These are phyloP conservation scores for Malurus elegans DNA, from an alignment of 2,113 vertebrate species.

Conservation along the genomic window DNA sequence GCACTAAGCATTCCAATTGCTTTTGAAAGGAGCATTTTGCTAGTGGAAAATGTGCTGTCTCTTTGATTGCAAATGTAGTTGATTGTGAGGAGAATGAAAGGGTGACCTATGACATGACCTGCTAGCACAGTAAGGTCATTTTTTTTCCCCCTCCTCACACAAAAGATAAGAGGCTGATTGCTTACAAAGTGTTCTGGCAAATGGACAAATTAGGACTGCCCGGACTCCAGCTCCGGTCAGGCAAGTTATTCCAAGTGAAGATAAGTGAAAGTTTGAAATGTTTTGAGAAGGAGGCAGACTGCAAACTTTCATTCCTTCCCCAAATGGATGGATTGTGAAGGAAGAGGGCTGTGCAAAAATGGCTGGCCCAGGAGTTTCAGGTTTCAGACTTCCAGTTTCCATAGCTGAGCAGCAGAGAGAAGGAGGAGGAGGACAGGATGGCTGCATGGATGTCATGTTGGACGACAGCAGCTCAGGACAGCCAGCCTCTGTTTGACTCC, in stretches of 20 bases:
- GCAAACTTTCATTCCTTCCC: not conserved
- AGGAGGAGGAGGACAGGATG: not conserved
- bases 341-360: not conserved
- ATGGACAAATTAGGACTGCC: slow-evolving; percentile 68
- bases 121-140: slow-evolving; percentile 51
- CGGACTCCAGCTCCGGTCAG: not conserved
- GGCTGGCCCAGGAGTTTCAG: not conserved
- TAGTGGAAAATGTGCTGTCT: slow-evolving; percentile 58
- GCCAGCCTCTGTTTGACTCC: not conserved
- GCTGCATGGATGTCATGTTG: fast-evolving
- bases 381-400: not conserved
- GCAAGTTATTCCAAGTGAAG: slow-evolving; percentile 61
- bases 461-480: not conserved
- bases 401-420: not conserved
- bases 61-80: slow-evolving; percentile 67
- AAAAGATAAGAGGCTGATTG: slow-evolving; percentile 70
- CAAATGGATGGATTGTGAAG: slow-evolving; percentile 3
- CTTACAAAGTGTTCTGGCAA: slow-evolving; percentile 72
- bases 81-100: slow-evolving; percentile 69
- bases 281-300: slow-evolving; percentile 40
- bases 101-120: slow-evolving; percentile 69
- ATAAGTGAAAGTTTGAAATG: slow-evolving; percentile 64
- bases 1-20: slow-evolving; percentile 41
- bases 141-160: not conserved
- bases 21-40: slow-evolving; percentile 28